These are phyloP conservation scores for Drosophila ficusphila DNA, from an alignment of 1,140 invertebrate genomes.

Conservation along the genomic window DNA sequence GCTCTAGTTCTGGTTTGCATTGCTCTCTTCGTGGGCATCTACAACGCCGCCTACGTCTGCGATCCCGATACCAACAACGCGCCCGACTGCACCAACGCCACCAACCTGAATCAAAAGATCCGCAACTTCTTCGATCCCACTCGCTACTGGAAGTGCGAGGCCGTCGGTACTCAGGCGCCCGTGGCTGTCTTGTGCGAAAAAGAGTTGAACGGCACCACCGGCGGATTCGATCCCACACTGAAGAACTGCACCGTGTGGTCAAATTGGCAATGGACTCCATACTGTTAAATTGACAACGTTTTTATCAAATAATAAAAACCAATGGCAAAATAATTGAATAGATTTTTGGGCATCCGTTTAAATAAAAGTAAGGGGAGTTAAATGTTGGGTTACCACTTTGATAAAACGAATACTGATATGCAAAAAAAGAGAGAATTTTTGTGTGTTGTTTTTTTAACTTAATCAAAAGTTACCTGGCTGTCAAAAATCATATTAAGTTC, in stretches of 20 bases:
- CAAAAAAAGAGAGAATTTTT: no score
- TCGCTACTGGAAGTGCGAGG: constrained; percentile 12
- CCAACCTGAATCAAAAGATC: not conserved
- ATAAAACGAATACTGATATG: no score
- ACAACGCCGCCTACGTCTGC: constrained; percentile 10
- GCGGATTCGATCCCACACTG: not conserved
- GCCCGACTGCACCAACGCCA: constrained; percentile 25
- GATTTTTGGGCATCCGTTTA: not conserved
- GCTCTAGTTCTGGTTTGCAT: constrained; percentile 37
- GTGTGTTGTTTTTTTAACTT: no score
- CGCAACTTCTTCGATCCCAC: constrained; percentile 61
- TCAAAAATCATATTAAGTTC: not conserved
- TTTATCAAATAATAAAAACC: not conserved
- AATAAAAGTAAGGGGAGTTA: no score
- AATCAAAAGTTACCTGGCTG: no score
- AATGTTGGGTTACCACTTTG: no score
- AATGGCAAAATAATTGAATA: not conserved
- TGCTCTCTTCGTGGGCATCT: constrained; percentile 24
- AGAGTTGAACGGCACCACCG: accelerated
- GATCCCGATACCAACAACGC: constrained; percentile 19
- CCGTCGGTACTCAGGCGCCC: accelerated
- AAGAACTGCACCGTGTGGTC: accelerated
- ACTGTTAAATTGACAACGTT: not conserved
- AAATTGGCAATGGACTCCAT: not conserved
- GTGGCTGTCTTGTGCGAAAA: not conserved